These are phyloP conservation scores for Acrocera orbiculus DNA, from an alignment of 2,888 invertebrate genomes.

Conservation along the genomic window DNA sequence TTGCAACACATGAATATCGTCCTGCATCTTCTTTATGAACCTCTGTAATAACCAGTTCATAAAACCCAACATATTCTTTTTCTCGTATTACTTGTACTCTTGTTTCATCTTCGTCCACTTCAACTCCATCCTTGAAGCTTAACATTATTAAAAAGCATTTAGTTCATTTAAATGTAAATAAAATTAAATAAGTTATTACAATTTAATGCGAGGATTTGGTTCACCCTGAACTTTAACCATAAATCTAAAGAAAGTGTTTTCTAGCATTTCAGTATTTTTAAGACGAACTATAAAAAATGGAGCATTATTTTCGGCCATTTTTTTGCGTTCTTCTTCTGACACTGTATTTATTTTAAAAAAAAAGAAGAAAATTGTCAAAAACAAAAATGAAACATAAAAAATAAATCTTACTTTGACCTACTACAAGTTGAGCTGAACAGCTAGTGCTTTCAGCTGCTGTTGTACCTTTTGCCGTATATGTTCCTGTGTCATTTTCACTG, in stretches of 20 bases:
- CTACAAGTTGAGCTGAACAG: slow-evolving; percentile 74
- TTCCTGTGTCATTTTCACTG: slow-evolving; percentile 61
- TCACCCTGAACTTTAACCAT: slow-evolving; percentile 77
- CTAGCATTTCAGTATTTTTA: slow-evolving; percentile 72
- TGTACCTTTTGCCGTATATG: slow-evolving; percentile 77
- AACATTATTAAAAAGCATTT: not conserved
- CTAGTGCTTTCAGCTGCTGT: slow-evolving; percentile 63
- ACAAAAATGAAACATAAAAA: no score
- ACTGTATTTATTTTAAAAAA: no score
- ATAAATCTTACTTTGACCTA: slow-evolving; percentile 70
- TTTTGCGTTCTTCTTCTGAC: no score
- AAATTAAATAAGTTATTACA: slow-evolving; percentile 41
- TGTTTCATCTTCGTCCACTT: slow-evolving; percentile 48
- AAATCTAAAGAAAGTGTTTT: slow-evolving; percentile 72
- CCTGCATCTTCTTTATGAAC: slow-evolving; percentile 66
- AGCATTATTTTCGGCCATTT: slow-evolving; percentile 51
- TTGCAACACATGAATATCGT: slow-evolving; percentile 65
- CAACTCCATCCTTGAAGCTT: slow-evolving; percentile 67
- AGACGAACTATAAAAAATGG: slow-evolving; percentile 73
- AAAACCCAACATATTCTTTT: slow-evolving; percentile 64
- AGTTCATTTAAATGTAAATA: not conserved
- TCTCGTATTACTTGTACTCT: slow-evolving; percentile 54
- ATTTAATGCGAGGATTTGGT: slow-evolving; percentile 75
- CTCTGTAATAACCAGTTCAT: slow-evolving; percentile 71
- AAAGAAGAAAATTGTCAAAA: no score